Base-by-base conservation (phyloP, 2,888 invertebrate genomes). In the Latrodectus hesperus region DNA sequence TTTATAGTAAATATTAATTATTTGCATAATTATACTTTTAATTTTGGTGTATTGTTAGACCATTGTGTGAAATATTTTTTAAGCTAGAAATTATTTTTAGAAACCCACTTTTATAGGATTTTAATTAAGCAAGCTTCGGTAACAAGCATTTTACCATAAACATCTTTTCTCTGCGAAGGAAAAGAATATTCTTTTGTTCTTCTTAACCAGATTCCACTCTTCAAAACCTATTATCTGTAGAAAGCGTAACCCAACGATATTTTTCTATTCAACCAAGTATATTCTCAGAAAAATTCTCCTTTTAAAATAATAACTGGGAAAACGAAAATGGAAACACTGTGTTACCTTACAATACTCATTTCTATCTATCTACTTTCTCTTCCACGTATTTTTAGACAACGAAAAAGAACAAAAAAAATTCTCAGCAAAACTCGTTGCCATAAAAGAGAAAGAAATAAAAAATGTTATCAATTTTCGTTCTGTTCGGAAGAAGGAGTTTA, bases 401-500 rank as follows among this genome's bases (percentile, higher is more conserved):
- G 64, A 81, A 78, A 75, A 76, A 86, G 71, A 79, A 77, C 12
- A 60, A 6, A 73, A 75, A 76, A 74, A 81, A 38, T 38, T 38
- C 38, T 38, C 38, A 38, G 38, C 38, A 74, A 71, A 52, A 67
- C 55, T 67, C 38, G 79, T 72, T 84, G 79, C 81, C 73, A 81
- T 81, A 60, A 73, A 74, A 74, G 79, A 74, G 52, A 68, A 80
- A 75, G 64, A 74, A 73, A 84, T 73, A 85, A 78, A 76, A 86
- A 86, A 77, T 60, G 81, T 86, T 86, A 86, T 86, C 86, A 86
- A 86, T 86, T 86, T 86, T 81, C 86, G 86, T 86, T 86, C 86
- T 86, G 81, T 81, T 86, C 76, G 71, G 67, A 73, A 76, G 81
- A 81, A 86, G 65, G 86, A 86, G 86, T 86, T 86, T 86, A 86